These are phyloP conservation scores for Ariopsis seemanni DNA, from an alignment of 2,113 vertebrate species.

Conservation along the genomic window DNA sequence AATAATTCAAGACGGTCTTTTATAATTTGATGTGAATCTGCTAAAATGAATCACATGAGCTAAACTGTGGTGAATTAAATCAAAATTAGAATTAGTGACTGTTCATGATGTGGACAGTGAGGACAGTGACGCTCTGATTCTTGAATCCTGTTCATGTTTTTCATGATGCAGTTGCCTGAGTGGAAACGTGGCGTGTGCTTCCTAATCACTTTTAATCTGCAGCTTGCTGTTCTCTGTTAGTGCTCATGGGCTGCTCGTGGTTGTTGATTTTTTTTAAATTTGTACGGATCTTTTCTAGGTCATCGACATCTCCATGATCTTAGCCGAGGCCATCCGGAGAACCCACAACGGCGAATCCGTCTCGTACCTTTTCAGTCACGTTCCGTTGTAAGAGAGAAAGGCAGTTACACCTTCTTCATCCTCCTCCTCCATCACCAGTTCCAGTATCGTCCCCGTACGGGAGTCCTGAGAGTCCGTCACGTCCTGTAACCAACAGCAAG, in stretches of 20 bases:
- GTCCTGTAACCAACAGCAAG: constrained; percentile 9
- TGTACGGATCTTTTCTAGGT: constrained; percentile 72
- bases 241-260: not conserved
- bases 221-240: not conserved
- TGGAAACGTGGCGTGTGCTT: not conserved
- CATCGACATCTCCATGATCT: constrained; percentile 98
- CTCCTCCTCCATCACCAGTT: not conserved
- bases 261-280: not conserved
- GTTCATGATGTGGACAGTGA: not conserved
- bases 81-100: not conserved
- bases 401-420: not conserved
- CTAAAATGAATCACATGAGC: not conserved
- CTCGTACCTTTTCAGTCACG: constrained; percentile 97
- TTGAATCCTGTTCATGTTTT: not conserved
- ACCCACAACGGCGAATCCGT: constrained; percentile 99
- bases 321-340: constrained; percentile 95
- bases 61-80: not conserved
- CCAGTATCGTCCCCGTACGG: not conserved
- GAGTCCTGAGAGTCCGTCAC: not conserved
- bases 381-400: constrained; percentile 83
- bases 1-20: too few species aligned
- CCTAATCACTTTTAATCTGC: not conserved
- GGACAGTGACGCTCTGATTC: not conserved
- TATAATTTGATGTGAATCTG: not conserved
- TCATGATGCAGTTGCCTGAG: not conserved